Base-by-base conservation (phyloP, 2,113 vertebrate genomes). In the Mormoops blainvillei region DNA sequence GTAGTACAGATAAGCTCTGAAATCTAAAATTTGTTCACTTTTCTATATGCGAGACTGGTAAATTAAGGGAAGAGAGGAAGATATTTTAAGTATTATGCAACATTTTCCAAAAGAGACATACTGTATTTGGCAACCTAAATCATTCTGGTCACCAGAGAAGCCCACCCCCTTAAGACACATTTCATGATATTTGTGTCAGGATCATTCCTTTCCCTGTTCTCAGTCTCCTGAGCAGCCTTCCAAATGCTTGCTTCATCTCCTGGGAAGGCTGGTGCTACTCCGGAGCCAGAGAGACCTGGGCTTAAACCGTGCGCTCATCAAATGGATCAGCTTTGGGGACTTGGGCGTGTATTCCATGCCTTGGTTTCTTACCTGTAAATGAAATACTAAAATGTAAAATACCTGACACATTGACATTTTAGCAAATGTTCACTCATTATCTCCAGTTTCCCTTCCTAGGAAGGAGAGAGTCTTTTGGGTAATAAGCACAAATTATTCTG, bases 1-100 rank as follows among this genome's bases (percentile, higher is more conserved):
- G 43, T 5, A 50, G 74, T 43, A 86, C 26, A 97, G 96, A 96
- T 97, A 96, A 97, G n/a, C 73, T n/a, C 65, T 77, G 92, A 89
- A 86, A 81, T 56, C 74, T 77, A 58, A 76, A 84, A 63, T 65
- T 12, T 58, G 8, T 84, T 76, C 38, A 74, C 78, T 54, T 56
- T 63, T 94, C 48, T 77, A n/a, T 43, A 26, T 70, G 28, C n/a
- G 28, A 71, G 19, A 41, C 5, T 26, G 54, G 33, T 41, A 20
- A 81, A 5, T 50, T 81, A 94, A 20, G 54, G 36, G 19, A 24
- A 48, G 24, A 89, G 33, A 56, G 22, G 73, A 89, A 77, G 5
- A 70, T 48, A 70, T 24, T 52, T 54, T 67, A 54, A 74, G 38
- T 63, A 78, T 86, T 86, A 22, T 24, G 56, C 16, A 38, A 41